Evolutionary conservation across 2,113 vertebrate species (phyloP).

Genomic region (Aramus guarauna): DNA sequence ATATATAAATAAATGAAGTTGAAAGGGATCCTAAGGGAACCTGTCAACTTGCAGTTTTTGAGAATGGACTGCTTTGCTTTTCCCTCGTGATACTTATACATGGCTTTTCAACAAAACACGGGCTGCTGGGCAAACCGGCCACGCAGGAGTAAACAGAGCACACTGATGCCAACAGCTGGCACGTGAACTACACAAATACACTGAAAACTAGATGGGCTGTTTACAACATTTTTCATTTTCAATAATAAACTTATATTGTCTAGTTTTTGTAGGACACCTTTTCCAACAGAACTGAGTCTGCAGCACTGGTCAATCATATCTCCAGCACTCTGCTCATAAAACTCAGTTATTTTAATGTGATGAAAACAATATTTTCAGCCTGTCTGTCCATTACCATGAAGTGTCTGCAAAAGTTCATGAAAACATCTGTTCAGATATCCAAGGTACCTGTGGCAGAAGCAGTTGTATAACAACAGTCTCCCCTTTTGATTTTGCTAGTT

Average conservation of each 20-base stretch:
- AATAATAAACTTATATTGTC: neutral
- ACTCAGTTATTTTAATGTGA: neutral
- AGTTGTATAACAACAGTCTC: neutral
- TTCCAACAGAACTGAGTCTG: neutral
- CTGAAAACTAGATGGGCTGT: neutral
- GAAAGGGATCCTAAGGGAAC: neutral
- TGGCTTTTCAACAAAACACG: neutral
- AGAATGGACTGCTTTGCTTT: neutral
- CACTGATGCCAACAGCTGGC: neutral
- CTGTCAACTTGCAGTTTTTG: neutral
- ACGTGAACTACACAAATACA: neutral
- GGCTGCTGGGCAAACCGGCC: neutral
- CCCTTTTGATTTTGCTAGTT: neutral
- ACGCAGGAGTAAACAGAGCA: neutral
- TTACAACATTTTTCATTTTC: neutral
- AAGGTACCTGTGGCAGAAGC: neutral
- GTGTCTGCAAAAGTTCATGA: neutral
- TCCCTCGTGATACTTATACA: neutral
- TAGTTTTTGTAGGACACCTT: neutral
- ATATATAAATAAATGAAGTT: neutral
- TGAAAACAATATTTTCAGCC: neutral
- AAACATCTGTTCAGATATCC: neutral
- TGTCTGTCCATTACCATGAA: neutral
- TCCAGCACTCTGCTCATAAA: neutral
- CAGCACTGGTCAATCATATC: neutral